Evolutionary conservation across 2,113 vertebrate species (phyloP), one percentile per base, ranked within the genome.

Genomic region (Pristiophorus japonicus): DNA sequence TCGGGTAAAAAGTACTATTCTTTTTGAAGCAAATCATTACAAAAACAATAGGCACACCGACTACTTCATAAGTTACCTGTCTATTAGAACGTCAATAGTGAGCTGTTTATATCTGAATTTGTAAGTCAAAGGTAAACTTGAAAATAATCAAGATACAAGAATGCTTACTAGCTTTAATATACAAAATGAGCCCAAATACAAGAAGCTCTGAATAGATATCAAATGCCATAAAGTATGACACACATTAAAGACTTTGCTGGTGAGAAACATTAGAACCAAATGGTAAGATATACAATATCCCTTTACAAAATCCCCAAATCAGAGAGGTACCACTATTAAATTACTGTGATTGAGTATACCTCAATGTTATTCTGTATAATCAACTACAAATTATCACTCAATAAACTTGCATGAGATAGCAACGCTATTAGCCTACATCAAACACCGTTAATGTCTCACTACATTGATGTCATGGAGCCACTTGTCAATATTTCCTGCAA

Each of bases 51-150:
- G 63, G 24, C 11, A 93, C 70, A 12, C 27, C 34, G 45, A 47
- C 11, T 20, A 38, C 78, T 47, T 70, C 20, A 62, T 27, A 5
- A 38, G 14, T 97, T 96, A 99, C 98, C 98, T 98, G 97, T 99
- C 98, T 93, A 98, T 97, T 59, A 99, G 97, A 65, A 99, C 98
- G 96, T 98, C 98, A 4, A 98, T 96, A 34, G 99, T 99, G 96
- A 99, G 98, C 95, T 98, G 98, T 95, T 98, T 99, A 95, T 99
- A 99, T 96, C 98, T 99, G 97, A 0, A 47, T 95, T 70, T 47
- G 91, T 65, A n/a, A 47, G 95, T 87, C 66, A 63, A 95, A 66
- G 81, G 62, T 38, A 38, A 88, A 94, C 45, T 88, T 67, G 38
- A 81, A 95, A 45, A 42, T 16, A 81, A 66, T 62, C 73, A 95